Percentiles rank a stretch among this genome's conserved stretches.
Evolutionary conservation across 1,140 invertebrate genomes (phyloP).

Genomic region (Sycophila sp.): DNA sequence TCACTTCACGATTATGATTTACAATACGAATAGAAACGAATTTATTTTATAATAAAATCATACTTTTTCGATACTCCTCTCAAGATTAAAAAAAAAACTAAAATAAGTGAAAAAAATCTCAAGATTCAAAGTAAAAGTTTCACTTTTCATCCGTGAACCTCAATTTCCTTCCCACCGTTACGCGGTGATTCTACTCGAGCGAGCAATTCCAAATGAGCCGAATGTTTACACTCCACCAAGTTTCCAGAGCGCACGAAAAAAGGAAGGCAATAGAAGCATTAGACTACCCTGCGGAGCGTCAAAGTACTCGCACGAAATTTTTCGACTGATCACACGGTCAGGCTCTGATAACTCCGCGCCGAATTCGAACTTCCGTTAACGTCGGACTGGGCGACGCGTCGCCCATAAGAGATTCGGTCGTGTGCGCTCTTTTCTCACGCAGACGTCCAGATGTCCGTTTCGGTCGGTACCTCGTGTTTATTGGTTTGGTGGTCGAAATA

Average conservation of each 20-base stretch:
- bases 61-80: too few relatives aligned
- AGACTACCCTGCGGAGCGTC: background rate
- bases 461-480: background rate
- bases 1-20: too few relatives aligned
- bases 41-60: too few relatives aligned
- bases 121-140: too few relatives aligned
- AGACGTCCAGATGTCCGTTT: too few relatives aligned
- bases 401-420: slow-evolving; percentile 32
- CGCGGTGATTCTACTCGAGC: too few relatives aligned
- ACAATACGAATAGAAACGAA: too few relatives aligned
- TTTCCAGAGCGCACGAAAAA: slow-evolving; percentile 26
- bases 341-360: slow-evolving; percentile 16
- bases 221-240: slow-evolving; percentile 41
- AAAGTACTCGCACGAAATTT: slow-evolving; percentile 11
- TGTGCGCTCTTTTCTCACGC: too few relatives aligned
- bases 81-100: too few relatives aligned
- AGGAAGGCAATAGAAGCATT: background rate
- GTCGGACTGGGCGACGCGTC: slow-evolving; percentile 36
- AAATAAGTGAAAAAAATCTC: too few relatives aligned
- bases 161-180: too few relatives aligned
- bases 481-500: slow-evolving; percentile 31
- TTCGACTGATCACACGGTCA: slow-evolving; percentile 3
- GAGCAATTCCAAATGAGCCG: background rate
- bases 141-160: too few relatives aligned
- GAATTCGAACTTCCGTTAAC: slow-evolving; percentile 9